Evolutionary conservation across 2,113 vertebrate genomes (phyloP).

Genomic region (Campylomormyrus numenius): DNA sequence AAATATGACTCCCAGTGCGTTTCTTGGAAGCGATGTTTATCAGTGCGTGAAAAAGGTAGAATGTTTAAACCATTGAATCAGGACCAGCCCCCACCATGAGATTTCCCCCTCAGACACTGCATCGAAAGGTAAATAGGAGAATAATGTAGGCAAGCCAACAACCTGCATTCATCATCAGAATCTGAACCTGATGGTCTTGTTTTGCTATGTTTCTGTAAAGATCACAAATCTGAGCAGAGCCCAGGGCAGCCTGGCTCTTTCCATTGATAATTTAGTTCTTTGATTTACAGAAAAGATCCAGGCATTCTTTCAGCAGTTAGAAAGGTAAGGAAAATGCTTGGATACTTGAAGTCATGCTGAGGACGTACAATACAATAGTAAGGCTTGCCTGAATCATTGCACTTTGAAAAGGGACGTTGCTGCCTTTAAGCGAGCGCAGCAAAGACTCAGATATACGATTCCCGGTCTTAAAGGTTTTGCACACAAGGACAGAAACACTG

Average conservation of each 20-base stretch:
- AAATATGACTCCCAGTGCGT: neutral
- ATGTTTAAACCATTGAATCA: neutral
- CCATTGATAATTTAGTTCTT: neutral
- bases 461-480: neutral
- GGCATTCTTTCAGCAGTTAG: neutral
- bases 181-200: neutral
- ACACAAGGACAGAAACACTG: neutral
- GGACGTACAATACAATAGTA: neutral
- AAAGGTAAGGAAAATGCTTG: neutral
- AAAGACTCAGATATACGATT: neutral
- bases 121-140: neutral
- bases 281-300: neutral
- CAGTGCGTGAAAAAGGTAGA: neutral
- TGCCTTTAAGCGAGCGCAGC: neutral
- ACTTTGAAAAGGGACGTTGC: neutral
- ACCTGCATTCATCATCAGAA: neutral
- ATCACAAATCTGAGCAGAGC: neutral
- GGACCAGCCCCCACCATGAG: neutral
- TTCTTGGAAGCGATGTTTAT: neutral
- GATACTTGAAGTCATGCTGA: neutral
- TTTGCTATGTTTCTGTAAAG: neutral
- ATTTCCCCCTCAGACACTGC: neutral
- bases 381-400: neutral
- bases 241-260: neutral
- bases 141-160: neutral